Conservation (phyloP, 2,888 invertebrate genomes). For the Synergus umbraculus region DNA sequence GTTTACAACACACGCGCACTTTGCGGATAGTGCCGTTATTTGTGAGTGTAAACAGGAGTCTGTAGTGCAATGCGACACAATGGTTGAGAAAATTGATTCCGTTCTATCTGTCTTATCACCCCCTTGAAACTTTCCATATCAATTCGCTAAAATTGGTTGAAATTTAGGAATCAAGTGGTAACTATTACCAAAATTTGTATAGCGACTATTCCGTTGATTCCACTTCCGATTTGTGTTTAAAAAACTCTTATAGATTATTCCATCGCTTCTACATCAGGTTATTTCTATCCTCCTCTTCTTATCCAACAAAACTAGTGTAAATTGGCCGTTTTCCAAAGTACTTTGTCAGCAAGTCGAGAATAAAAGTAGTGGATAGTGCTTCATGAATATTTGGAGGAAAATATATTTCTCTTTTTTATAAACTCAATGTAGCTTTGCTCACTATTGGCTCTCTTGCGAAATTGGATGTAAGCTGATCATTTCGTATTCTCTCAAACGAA, state of each 20-base stretch:
- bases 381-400: not conserved
- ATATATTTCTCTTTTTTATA: constrained; percentile 14
- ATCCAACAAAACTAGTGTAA: constrained; percentile 56
- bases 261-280: no score
- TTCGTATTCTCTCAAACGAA: no score
- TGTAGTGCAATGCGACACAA: constrained; percentile 26
- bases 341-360: constrained; percentile 57
- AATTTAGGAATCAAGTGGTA: no score
- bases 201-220: no score
- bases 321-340: constrained; percentile 62
- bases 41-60: constrained; percentile 46
- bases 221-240: no score
- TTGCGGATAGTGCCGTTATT: constrained; percentile 49
- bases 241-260: no score
- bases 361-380: not conserved
- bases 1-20: constrained; percentile 44
- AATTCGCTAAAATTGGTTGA: no score
- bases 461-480: no score
- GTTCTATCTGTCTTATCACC: not conserved
- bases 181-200: no score
- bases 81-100: not conserved
- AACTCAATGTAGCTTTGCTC: not conserved
- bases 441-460: no score
- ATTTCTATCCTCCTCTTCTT: not conserved
- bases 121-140: not conserved